These are phyloP conservation scores for Caenorhabditis plicata DNA, from an alignment of 2,888 invertebrate genomes.

Conservation along the genomic window DNA sequence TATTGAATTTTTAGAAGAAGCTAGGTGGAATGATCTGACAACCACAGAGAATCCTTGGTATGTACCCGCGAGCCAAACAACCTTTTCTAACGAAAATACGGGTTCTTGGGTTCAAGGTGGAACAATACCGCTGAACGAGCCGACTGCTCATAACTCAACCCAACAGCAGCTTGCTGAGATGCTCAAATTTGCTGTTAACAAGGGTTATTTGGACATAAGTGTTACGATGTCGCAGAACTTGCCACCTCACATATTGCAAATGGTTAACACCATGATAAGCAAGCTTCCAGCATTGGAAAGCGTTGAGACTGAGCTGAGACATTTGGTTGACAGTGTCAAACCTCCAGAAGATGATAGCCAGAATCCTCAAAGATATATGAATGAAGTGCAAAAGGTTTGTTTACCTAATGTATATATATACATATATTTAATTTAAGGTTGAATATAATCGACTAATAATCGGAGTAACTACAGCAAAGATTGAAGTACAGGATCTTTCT, in stretches of 20 bases:
- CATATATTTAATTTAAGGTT: slow-evolving; percentile 22
- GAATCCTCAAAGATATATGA: slow-evolving; percentile 44
- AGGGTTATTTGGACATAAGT: slow-evolving; percentile 43
- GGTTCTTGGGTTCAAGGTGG: slow-evolving; percentile 36
- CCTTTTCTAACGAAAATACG: slow-evolving; percentile 10
- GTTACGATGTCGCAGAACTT: slow-evolving; percentile 33
- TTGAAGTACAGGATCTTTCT: slow-evolving; percentile 45
- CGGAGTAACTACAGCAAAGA: slow-evolving; percentile 49
- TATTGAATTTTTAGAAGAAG: slow-evolving; percentile 18
- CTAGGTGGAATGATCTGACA: slow-evolving; percentile 35
- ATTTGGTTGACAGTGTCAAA: slow-evolving; percentile 31
- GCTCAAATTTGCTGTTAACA: slow-evolving; percentile 45
- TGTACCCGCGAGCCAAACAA: slow-evolving; percentile 19
- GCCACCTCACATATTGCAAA: slow-evolving; percentile 28
- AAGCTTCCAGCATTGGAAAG: slow-evolving; percentile 43
- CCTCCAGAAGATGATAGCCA: slow-evolving; percentile 32
- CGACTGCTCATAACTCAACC: slow-evolving; percentile 10
- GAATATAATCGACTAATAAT: slow-evolving; percentile 52
- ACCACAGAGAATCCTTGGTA: slow-evolving; percentile 45
- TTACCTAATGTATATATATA: not conserved
- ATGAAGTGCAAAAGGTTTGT: slow-evolving; percentile 45
- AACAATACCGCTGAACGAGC: slow-evolving; percentile 30
- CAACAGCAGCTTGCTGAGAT: slow-evolving; percentile 37
- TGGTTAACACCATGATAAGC: slow-evolving; percentile 29
- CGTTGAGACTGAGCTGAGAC: slow-evolving; percentile 38